Percentiles rank a stretch among this genome's conserved stretches.
Conservation (phyloP, 2,797 vertebrate species). For the Pelodytes ibericus region DNA sequence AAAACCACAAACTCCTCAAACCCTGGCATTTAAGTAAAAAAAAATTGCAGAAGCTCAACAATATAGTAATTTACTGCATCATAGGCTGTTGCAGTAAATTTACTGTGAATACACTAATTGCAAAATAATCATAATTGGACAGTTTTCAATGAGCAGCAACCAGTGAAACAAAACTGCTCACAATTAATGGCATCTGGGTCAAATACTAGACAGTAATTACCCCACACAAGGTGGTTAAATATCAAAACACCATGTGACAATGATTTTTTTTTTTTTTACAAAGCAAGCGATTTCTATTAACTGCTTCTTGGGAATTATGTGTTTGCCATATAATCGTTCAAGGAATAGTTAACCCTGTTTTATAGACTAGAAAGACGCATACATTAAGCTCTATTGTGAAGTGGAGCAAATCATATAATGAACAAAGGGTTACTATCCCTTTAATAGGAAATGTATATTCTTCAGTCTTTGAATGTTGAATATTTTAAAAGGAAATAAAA, state of each 20-base stretch:
- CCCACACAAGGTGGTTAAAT: too few species aligned
- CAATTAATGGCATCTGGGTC: conserved; percentile 73
- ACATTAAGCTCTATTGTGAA: too few species aligned
- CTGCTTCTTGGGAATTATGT: too few species aligned
- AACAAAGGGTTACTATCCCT: too few species aligned
- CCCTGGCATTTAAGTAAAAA: conserved; percentile 60
- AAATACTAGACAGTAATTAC: conserved; percentile 18
- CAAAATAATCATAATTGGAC: conserved; percentile 78
- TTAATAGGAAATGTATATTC: too few species aligned
- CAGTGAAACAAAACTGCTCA: conserved; percentile 72
- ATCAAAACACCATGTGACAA: too few species aligned
- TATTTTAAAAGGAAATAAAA: background rate
- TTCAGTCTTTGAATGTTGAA: background rate
- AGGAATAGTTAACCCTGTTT: too few species aligned
- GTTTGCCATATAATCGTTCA: too few species aligned
- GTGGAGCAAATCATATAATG: too few species aligned
- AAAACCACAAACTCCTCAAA: conserved; percentile 54
- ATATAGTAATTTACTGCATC: conserved; percentile 66
- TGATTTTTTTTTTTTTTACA: too few species aligned
- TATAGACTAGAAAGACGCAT: too few species aligned
- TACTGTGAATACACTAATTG: conserved; percentile 77
- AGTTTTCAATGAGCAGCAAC: conserved; percentile 75
- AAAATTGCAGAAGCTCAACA: conserved; percentile 56
- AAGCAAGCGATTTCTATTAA: too few species aligned
- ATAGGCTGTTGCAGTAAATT: conserved; percentile 71